Conservation (phyloP, 2,113 vertebrate species). For the Archilochus colubris region DNA sequence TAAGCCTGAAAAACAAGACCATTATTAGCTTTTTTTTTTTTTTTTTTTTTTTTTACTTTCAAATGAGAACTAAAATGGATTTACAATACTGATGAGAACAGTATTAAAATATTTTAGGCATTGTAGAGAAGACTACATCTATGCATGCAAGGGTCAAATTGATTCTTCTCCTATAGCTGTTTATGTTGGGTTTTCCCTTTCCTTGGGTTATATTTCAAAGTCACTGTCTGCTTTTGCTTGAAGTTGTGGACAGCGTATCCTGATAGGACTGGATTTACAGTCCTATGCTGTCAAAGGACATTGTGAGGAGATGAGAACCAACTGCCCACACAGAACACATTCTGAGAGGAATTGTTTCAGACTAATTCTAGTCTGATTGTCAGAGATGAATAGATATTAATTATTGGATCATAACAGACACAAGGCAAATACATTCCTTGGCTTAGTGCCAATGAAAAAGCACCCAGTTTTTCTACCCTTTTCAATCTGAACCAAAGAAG, state of each 20-base stretch:
- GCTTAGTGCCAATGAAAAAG: not conserved
- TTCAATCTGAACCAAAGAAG: not conserved
- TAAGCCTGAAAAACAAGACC: not conserved
- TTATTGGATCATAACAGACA: not conserved
- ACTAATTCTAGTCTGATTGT: not conserved
- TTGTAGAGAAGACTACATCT: not conserved
- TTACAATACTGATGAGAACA: not conserved
- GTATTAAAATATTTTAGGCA: not conserved
- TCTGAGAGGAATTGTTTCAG: not conserved
- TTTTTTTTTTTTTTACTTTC: not conserved
- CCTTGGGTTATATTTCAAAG: not conserved
- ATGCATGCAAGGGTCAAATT: accelerated
- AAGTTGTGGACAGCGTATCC: not conserved
- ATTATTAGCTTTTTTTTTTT: not conserved
- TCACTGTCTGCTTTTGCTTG: not conserved
- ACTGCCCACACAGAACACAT: accelerated
- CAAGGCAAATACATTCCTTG: accelerated
- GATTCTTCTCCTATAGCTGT: accelerated
- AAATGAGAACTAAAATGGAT: not conserved
- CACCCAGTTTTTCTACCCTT: accelerated
- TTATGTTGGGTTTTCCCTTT: not conserved
- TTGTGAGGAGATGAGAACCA: not conserved
- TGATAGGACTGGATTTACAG: not conserved
- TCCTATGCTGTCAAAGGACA: not conserved
- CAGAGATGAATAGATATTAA: not conserved